Evolutionary conservation across 1,140 invertebrate species (phyloP).

Genomic region (Euschistus heros): DNA sequence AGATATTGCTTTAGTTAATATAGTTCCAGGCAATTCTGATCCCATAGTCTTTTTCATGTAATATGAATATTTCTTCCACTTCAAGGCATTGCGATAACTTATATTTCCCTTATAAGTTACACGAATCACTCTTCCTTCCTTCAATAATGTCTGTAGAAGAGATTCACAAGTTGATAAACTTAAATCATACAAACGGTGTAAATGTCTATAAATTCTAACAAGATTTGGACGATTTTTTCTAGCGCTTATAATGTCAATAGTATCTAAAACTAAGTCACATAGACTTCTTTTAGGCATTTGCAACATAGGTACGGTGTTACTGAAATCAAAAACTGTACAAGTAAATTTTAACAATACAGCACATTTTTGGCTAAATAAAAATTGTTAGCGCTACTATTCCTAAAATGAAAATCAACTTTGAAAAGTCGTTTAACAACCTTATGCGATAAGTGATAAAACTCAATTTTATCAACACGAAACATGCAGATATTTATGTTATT

Average conservation of each 20-base stretch:
- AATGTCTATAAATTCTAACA: slow-evolving; percentile 5
- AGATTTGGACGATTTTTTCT: slow-evolving; percentile 11
- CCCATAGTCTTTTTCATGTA: slow-evolving; percentile 10
- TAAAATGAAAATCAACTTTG: too few relatives aligned
- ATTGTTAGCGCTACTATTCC: too few relatives aligned
- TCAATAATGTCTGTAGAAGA: neutral
- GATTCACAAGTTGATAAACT: neutral
- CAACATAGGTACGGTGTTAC: neutral
- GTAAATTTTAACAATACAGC: too few relatives aligned
- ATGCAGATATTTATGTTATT: too few relatives aligned
- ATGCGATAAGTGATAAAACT: too few relatives aligned
- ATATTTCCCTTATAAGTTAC: slow-evolving; percentile 4
- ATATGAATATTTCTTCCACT: slow-evolving; percentile 7
- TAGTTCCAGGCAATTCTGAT: neutral
- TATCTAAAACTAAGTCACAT: slow-evolving; percentile 7
- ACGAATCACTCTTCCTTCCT: neutral
- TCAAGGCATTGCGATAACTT: slow-evolving; percentile 7
- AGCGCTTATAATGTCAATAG: slow-evolving; percentile 7
- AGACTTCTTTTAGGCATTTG: slow-evolving; percentile 13
- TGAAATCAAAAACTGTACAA: too few relatives aligned
- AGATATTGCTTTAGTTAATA: neutral
- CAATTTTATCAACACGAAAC: too few relatives aligned
- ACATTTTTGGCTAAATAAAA: too few relatives aligned
- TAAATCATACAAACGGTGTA: slow-evolving; percentile 5
- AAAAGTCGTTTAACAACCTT: too few relatives aligned